Conservation (phyloP, 2,888 invertebrate species). For the Corbicula japonica region DNA sequence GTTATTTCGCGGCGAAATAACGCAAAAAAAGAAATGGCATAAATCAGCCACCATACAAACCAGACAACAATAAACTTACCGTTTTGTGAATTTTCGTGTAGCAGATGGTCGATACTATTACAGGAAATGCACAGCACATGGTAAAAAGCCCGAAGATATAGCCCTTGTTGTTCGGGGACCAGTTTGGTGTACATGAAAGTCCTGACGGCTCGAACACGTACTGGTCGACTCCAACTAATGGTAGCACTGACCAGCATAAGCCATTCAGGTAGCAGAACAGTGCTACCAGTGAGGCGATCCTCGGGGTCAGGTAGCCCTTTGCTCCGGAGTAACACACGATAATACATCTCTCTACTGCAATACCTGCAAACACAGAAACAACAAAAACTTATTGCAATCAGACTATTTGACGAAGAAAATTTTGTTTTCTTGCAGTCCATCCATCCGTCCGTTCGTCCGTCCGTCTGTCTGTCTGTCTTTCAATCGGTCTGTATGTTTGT, state of each 20-base stretch:
- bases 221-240: constrained; percentile 6
- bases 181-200: constrained; percentile 32
- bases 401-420: too few species aligned
- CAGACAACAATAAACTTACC: too few species aligned
- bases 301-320: not conserved
- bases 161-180: constrained; percentile 22
- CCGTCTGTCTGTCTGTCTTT: too few species aligned
- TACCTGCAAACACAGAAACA: not conserved
- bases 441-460: too few species aligned
- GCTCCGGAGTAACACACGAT: not conserved
- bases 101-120: not conserved
- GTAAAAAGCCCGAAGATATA: constrained; percentile 7
- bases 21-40: too few species aligned
- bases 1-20: too few species aligned
- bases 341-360: constrained; percentile 28
- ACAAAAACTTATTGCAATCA: too few species aligned
- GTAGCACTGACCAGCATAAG: constrained; percentile 18
- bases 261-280: constrained; percentile 14
- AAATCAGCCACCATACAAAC: too few species aligned
- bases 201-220: constrained; percentile 37
- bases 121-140: not conserved
- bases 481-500: too few species aligned
- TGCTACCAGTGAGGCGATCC: not conserved
- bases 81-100: too few species aligned
- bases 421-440: too few species aligned